Base-by-base conservation (phyloP, 2,797 vertebrate species). In the Botia almorhae region DNA sequence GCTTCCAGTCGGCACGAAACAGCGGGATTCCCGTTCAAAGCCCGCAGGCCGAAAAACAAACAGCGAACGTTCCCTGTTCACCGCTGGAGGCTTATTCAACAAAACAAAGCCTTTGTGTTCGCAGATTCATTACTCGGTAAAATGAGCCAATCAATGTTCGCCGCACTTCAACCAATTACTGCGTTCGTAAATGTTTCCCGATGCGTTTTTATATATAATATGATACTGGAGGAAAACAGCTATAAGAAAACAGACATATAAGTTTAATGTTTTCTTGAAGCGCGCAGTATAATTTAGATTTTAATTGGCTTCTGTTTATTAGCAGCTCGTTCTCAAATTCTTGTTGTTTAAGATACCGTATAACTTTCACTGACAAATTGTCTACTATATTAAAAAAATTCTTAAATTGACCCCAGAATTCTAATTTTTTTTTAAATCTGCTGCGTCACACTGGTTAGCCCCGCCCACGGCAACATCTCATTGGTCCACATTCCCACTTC, bases 91-190 rank as follows among this genome's bases (percentile, higher is more conserved):
- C 73, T 58, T 71, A 81, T 68, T 86, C 69, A 73, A 85, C 39
- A 55, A 74, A 67, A 39, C 26, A 39, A 4, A 63, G 53, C 16
- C 82, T 78, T 63, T 69, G 58, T 11, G 63, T 77, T 70, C 72
- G 16, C 53, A 48, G 29, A 76, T 87, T 88, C 79, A 88, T 90
- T 89, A 88, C 76, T 73, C 51, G 8, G 46, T 11, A n/a, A 78
- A 81, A 76, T 78, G 80, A 84, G 81, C 84, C 78, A 86, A 90
- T 91, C 88, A 87, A 87, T 82, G 82, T 85, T 91, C 86, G 86
- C 73, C 73, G 86, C 89, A 87, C 87, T 91, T 90, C 86, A 84
- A 84, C 81, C 89, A 90, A 90, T 93, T 92, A 90, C 71, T 84
- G 81, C 50, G 76, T 82, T 84, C 86, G 53, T 78, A 82, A 5